A percentile compares a stretch with the other conserved stretches of the same genome.
Conservation (phyloP, 2,888 invertebrate species). For the Spatulosminthurus flaviceps region DNA sequence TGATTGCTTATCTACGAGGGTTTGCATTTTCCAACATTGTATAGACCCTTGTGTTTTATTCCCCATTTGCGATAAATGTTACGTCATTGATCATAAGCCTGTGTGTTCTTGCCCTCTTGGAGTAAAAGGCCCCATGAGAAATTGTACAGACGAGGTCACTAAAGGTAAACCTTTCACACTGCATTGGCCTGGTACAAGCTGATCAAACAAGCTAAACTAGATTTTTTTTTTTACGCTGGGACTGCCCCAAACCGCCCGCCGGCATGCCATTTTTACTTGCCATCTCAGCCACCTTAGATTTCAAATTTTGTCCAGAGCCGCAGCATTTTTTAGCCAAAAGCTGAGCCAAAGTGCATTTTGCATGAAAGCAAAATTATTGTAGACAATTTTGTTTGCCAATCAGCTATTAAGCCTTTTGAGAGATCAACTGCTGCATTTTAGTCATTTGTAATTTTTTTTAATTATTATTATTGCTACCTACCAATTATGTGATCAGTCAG, state of each 20-base stretch:
- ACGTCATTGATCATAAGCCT: conserved; percentile 67
- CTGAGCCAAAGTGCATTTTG: conserved; percentile 19
- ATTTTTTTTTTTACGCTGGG: conserved; percentile 22
- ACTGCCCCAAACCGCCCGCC: conserved; percentile 37
- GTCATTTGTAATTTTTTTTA: neutral
- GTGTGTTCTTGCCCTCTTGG: conserved; percentile 68
- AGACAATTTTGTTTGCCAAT: neutral
- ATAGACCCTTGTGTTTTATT: conserved; percentile 75
- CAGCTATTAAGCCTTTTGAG: neutral
- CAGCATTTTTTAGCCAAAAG: neutral
- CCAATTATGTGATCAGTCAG: neutral
- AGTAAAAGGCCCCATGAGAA: conserved; percentile 72
- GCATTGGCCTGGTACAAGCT: conserved; percentile 20
- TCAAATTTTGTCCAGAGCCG: conserved; percentile 17
- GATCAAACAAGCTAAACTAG: conserved; percentile 28
- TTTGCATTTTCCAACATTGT: conserved; percentile 61
- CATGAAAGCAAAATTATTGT: conserved; percentile 20
- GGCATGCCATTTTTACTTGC: conserved; percentile 44
- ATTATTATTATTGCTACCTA: neutral
- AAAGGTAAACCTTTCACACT: conserved; percentile 56
- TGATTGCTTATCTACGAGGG: conserved; percentile 53
- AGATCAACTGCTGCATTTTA: neutral
- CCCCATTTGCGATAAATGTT: conserved; percentile 70
- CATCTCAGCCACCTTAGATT: conserved; percentile 22
- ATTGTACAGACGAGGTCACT: conserved; percentile 54